Base-by-base conservation (phyloP, 1,140 invertebrate genomes). In the Zeugodacus cucurbitae region DNA sequence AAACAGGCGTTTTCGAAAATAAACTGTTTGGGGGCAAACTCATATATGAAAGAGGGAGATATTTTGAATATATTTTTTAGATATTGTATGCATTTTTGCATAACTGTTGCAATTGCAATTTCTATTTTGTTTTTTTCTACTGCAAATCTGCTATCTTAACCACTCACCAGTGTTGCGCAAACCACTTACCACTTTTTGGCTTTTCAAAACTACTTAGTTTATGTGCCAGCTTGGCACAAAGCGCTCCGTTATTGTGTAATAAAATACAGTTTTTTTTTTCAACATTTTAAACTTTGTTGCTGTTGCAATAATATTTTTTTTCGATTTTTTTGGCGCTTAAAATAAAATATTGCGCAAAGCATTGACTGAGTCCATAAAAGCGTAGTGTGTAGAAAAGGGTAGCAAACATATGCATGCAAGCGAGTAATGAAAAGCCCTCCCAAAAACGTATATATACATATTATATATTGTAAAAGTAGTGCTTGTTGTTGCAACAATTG, bases 1-100 rank as follows among this genome's bases (percentile, higher is more conserved):
- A 67, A 26, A 67, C 5, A 54, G 17, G 48, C 14, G 48, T 54
- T 54, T 54, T 4, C 48, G 3, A 54, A 54, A 54, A 54, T 54
- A 54, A 54, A 54, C 14, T 17, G 14, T 17, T 20, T 41, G 37
- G 7, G 7, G 3, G 37, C 37, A 7, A 41, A 41, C 3, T 41
- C 37, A 41, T 54, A 4, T 54, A 2, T 0, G 0, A 54, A 54
- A 54, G 14, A 54, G 48, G 0, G 2, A 4, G 0, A 20, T 54
- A 54, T 0, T 5, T 3, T 2, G 0, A 0, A 4, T 4, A 20
- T 54, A 54, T 0, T 5, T 3, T 2, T 17, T 54, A 5, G 0
- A 54, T 48, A 48, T 48, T 48, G 41, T 8, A 44, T 3, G 48
- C 1, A 20, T 17, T 54, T 54, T 62, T 62, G n/a, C 1, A 17